Percentiles rank a stretch among this genome's conserved stretches.
phyloP scores from a whole-genome alignment of 2,113 vertebrate genomes.

The Rhombomys opimus region DNA sequence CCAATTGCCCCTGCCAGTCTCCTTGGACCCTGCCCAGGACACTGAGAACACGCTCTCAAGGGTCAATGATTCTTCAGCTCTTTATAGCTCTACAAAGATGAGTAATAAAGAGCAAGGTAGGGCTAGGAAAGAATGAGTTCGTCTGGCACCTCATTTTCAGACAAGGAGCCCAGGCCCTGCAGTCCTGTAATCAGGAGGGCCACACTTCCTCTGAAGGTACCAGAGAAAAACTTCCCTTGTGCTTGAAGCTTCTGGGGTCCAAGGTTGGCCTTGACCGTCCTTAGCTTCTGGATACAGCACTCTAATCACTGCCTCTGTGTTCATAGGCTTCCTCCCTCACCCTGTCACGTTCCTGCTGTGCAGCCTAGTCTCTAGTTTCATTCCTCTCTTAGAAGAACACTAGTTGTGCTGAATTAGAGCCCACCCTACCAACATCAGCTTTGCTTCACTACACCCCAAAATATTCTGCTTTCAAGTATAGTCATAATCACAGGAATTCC shows the following conservation, averaged over 20 bases:
- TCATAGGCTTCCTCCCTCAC: neutral
- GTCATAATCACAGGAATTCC: neutral
- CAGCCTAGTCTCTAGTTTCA: neutral
- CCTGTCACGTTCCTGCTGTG: neutral
- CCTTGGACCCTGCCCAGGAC: conserved; percentile 19
- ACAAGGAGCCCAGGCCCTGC: neutral
- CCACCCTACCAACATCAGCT: neutral
- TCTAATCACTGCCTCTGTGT: neutral
- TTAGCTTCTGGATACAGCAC: neutral
- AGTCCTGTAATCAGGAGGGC: neutral
- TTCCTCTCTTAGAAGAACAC: neutral
- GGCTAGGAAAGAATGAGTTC: neutral
- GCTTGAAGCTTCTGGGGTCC: neutral
- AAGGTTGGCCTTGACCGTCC: neutral
- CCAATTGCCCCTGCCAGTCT: neutral
- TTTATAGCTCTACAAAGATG: neutral
- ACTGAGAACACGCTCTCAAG: neutral
- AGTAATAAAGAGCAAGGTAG: neutral
- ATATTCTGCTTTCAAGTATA: neutral
- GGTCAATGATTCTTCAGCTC: neutral
- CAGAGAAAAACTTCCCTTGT: neutral
- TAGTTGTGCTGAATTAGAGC: neutral
- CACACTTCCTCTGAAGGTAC: neutral
- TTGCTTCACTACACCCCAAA: neutral
- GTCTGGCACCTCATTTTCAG: neutral